phyloP scores from a whole-genome alignment of 1,140 invertebrate genomes.

The Panagrolaimus sp. region DNA sequence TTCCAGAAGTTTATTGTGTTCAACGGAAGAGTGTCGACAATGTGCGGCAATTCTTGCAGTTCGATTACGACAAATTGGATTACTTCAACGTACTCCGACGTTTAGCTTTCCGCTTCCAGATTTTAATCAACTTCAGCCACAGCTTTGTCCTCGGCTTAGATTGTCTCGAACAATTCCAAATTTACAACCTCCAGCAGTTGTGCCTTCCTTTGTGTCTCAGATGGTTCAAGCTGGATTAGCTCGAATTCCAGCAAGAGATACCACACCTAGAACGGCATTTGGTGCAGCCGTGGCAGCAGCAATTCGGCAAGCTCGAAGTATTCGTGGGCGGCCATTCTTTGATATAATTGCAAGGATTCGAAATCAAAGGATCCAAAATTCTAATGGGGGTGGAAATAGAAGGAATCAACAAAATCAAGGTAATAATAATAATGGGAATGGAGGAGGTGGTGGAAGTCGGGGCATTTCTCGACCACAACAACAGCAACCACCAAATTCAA shows the following conservation, averaged over 20 bases:
- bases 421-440: too few relatives aligned
- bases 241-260: neutral
- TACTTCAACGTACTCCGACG: conserved; percentile 20
- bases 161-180: conserved; percentile 32
- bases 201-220: neutral
- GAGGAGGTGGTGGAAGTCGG: too few relatives aligned
- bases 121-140: conserved; percentile 24
- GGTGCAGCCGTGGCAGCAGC: neutral
- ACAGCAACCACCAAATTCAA: too few relatives aligned
- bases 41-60: conserved; percentile 43
- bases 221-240: neutral
- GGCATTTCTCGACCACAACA: too few relatives aligned
- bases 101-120: conserved; percentile 38
- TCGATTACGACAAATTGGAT: conserved; percentile 39
- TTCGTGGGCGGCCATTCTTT: neutral
- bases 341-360: neutral
- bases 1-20: too few relatives aligned
- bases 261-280: neutral
- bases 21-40: conserved; percentile 33
- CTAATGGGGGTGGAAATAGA: neutral
- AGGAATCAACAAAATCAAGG: too few relatives aligned
- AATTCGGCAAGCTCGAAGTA: neutral
- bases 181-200: neutral
- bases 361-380: too few relatives aligned
- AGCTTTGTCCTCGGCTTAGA: conserved; percentile 30